Conservation (phyloP, 2,888 invertebrate species). For the Philereme transversata region DNA sequence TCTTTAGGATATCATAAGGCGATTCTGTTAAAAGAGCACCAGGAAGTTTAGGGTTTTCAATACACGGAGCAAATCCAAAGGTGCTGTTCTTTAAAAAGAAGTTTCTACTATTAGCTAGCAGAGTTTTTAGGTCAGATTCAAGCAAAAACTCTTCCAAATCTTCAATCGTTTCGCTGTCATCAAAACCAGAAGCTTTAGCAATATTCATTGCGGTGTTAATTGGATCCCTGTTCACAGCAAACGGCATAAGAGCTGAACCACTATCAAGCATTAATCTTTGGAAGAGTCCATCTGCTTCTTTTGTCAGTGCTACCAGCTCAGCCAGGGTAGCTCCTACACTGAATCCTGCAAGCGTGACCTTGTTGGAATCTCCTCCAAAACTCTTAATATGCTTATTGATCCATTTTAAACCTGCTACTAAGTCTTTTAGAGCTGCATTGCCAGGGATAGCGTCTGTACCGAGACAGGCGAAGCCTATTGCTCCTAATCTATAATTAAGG, state of each 20-base stretch:
- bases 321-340: constrained; percentile 88
- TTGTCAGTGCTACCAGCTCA: constrained; percentile 64
- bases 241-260: constrained; percentile 70
- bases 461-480: constrained; percentile 87
- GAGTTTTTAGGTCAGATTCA: constrained; percentile 49
- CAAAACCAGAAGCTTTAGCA: constrained; percentile 66
- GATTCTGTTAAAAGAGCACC: constrained; percentile 69
- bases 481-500: constrained; percentile 88
- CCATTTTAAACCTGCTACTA: constrained; percentile 91
- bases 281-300: constrained; percentile 63
- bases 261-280: constrained; percentile 72
- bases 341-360: constrained; percentile 92
- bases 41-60: constrained; percentile 60
- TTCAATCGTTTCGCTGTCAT: constrained; percentile 60
- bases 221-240: constrained; percentile 68
- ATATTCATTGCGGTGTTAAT: constrained; percentile 68
- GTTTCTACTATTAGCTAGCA: constrained; percentile 62
- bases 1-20: constrained; percentile 62
- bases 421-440: constrained; percentile 94
- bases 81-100: constrained; percentile 71
- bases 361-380: constrained; percentile 92
- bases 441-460: constrained; percentile 87
- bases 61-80: constrained; percentile 74
- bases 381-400: constrained; percentile 88
- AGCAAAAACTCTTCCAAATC: constrained; percentile 71